These are phyloP conservation scores for Caenorhabditis sp. DNA, from an alignment of 2,888 invertebrate genomes.

Conservation along the genomic window DNA sequence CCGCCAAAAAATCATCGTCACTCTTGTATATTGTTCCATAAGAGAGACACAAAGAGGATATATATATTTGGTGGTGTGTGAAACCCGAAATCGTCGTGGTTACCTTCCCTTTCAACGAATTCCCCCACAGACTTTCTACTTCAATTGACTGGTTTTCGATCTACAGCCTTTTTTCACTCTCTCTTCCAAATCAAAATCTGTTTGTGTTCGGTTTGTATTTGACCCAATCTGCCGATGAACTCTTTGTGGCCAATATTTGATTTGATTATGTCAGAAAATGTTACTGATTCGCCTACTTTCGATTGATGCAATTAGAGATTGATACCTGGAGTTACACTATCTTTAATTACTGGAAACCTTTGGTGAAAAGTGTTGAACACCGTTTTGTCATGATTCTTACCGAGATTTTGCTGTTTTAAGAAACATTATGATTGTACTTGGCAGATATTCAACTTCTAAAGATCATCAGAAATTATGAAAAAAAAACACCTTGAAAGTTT, in stretches of 20 bases:
- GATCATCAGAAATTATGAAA: too few relatives aligned
- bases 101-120: conserved; percentile 27
- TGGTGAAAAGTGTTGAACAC: too few relatives aligned
- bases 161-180: conserved; percentile 35
- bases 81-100: conserved; percentile 57
- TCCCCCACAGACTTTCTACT: conserved; percentile 24
- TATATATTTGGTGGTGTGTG: conserved; percentile 57
- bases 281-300: conserved; percentile 3
- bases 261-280: conserved; percentile 16
- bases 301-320: neutral
- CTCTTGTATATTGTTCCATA: conserved; percentile 42
- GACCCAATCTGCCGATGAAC: conserved; percentile 18
- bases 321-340: neutral
- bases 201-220: conserved; percentile 26
- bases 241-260: conserved; percentile 33
- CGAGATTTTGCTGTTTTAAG: too few relatives aligned
- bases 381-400: too few relatives aligned
- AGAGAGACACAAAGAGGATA: conserved; percentile 51
- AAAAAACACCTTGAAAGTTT: too few relatives aligned
- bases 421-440: too few relatives aligned
- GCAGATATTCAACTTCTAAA: too few relatives aligned
- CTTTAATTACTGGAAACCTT: too few relatives aligned
- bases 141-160: conserved; percentile 58
- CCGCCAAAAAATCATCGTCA: conserved; percentile 16
- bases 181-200: conserved; percentile 9